Conservation (phyloP, 1,140 invertebrate genomes). For the Leptinotarsa lineolata region DNA sequence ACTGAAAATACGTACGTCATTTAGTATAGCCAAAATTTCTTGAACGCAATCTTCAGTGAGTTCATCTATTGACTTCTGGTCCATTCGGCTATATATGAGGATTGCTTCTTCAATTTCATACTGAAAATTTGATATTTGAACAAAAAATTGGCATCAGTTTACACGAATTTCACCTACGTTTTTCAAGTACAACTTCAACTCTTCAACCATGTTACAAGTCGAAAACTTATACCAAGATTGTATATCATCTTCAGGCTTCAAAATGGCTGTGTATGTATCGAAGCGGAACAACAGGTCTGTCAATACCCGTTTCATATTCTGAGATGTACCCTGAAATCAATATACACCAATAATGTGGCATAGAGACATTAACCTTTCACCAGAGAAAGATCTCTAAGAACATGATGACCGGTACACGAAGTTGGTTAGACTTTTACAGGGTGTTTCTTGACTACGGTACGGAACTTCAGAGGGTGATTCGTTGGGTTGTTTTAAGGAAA, state of each 20-base stretch:
- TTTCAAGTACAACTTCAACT: slow-evolving; percentile 35
- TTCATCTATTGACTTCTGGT: slow-evolving; percentile 15
- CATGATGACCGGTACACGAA: not conserved
- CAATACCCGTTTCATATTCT: slow-evolving; percentile 18
- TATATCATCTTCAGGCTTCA: slow-evolving; percentile 9
- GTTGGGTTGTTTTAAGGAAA: too few relatives aligned
- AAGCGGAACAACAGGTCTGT: slow-evolving; percentile 36
- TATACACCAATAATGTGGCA: too few relatives aligned
- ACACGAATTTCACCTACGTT: slow-evolving; percentile 30
- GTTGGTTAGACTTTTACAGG: too few relatives aligned
- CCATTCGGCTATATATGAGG: slow-evolving; percentile 40
- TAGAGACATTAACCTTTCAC: too few relatives aligned
- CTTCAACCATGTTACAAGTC: slow-evolving; percentile 35
- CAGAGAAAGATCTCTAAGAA: too few relatives aligned
- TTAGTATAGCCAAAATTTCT: slow-evolving; percentile 38
- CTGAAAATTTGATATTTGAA: slow-evolving; percentile 35
- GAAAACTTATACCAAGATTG: slow-evolving; percentile 40
- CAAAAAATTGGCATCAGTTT: not conserved
- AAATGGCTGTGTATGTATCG: slow-evolving; percentile 41
- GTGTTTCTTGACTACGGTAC: too few relatives aligned
- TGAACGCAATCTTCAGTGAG: slow-evolving; percentile 34
- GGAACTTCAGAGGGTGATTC: too few relatives aligned
- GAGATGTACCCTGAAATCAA: not conserved
- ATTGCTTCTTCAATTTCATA: slow-evolving; percentile 37
- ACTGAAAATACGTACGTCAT: slow-evolving; percentile 35